Evolutionary conservation across 2,888 invertebrate species (phyloP), one percentile per base, ranked within the genome.

Genomic region (Patella caerulea): DNA sequence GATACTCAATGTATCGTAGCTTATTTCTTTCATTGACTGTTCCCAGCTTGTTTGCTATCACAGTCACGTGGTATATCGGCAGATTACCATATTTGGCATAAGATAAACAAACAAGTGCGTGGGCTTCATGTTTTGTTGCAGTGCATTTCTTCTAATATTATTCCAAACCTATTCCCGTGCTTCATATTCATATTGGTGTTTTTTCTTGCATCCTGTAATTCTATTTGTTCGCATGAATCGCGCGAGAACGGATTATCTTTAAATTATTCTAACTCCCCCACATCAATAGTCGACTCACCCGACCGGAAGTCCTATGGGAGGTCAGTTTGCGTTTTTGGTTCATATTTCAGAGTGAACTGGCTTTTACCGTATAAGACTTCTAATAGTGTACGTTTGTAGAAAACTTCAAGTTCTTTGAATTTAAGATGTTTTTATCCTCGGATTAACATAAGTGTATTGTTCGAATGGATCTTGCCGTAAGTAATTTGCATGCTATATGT

Each of bases 291-390:
- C 73, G 80, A 56, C 53, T 54, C 55, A 55, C 75, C 80, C 74
- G 78, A 75, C 80, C 80, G 80, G 80, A 80, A 80, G 80, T 80
- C 72, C 76, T 70, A 74, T 75, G 76, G 76, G 80, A 80, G 80
- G 80, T 80, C 80, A 80, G 72, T 72, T 65, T 52, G 73, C 73
- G 78, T 76, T 72, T 72, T 76, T 34, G 72, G 77, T 77, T 79
- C 77, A 72, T 71, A 72, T 76, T 74, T 74, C 74, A 72, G 71
- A 55, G 45, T 70, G 24, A 71, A 76, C 65, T 65, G 19, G 65
- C 65, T 65, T 24, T 65, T 65, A 65, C 65, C 65, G 65, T 65
- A 65, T 65, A 65, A 65, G 65, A 19, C 65, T 65, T 19, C 65
- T 65, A 65, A 65, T 65, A 24, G 65, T 19, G 19, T 24, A 65